Conservation (phyloP, 2,888 invertebrate genomes). For the Gerris lacustris region DNA sequence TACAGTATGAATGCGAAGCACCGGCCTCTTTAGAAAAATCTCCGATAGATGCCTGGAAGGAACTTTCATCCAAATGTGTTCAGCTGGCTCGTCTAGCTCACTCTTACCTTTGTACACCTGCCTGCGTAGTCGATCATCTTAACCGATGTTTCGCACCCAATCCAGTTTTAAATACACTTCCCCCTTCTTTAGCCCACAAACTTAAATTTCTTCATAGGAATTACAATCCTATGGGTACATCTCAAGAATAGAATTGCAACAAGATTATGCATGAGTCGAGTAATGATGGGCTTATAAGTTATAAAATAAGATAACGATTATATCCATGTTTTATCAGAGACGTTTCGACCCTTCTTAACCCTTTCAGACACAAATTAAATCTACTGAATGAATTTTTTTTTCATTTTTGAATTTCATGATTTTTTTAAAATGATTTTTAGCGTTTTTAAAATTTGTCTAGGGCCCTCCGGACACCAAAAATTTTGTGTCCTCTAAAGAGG, state of each 20-base stretch:
- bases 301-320: no score
- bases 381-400: no score
- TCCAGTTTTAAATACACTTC: constrained; percentile 20
- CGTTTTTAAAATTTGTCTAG: no score
- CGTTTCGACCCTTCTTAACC: no score
- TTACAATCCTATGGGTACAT: constrained; percentile 12
- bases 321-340: no score
- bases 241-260: background rate
- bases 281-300: no score
- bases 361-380: no score
- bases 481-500: no score
- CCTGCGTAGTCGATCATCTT: constrained; percentile 22
- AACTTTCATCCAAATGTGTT: constrained; percentile 22
- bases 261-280: no score
- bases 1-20: constrained; percentile 40
- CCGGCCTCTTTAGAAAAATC: constrained; percentile 39
- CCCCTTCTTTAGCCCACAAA: constrained; percentile 23
- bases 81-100: constrained; percentile 20
- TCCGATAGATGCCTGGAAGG: constrained; percentile 40
- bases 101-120: constrained; percentile 22
- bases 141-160: constrained; percentile 19
- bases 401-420: no score
- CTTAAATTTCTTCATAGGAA: constrained; percentile 26
- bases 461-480: no score
- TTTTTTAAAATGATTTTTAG: no score